Base-by-base conservation (phyloP, 1,140 invertebrate genomes). In the Teleopsis dalmanni region DNA sequence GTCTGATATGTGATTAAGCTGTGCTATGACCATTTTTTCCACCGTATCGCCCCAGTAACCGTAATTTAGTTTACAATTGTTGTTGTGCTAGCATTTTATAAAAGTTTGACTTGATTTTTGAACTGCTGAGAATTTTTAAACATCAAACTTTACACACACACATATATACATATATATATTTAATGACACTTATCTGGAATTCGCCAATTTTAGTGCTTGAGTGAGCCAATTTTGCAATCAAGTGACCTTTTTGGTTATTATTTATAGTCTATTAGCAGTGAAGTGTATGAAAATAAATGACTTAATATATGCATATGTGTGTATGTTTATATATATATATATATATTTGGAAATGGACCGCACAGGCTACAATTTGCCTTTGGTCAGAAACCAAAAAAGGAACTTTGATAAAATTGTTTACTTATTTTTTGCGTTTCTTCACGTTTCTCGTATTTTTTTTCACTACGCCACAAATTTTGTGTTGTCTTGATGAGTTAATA, bases 191-290 rank as follows among this genome's bases (percentile, higher is more conserved):
- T n/a, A n/a, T n/a, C n/a, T n/a, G n/a, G n/a, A n/a, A n/a, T n/a
- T n/a, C n/a, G n/a, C n/a, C n/a, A n/a, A n/a, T n/a, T n/a, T n/a
- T n/a, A n/a, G n/a, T n/a, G n/a, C n/a, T n/a, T n/a, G n/a, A n/a
- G n/a, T n/a, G 52, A 57, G 60, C 58, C 57, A 59, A 63, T 58
- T 54, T 65, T 53, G 46, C 46, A 31, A 46, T 46, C 33, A 46
- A 46, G 58, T 57, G 57, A 58, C 54, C 63, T 61, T 60, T 58
- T 65, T 65, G 60, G 59, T 62, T 66, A 66, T 66, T 66, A 65
- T 66, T 66, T 66, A 66, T 66, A 63, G 56, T 60, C 60, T 66
- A 65, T 66, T 66, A 66, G 60, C n/a, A n/a, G n/a, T 56, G 60
- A 60, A 61, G 50, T 65, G 60, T 65, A 63, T 60, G 22, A 41